Base-by-base conservation (phyloP, 2,113 vertebrate genomes). In the Etia nguti region DNA sequence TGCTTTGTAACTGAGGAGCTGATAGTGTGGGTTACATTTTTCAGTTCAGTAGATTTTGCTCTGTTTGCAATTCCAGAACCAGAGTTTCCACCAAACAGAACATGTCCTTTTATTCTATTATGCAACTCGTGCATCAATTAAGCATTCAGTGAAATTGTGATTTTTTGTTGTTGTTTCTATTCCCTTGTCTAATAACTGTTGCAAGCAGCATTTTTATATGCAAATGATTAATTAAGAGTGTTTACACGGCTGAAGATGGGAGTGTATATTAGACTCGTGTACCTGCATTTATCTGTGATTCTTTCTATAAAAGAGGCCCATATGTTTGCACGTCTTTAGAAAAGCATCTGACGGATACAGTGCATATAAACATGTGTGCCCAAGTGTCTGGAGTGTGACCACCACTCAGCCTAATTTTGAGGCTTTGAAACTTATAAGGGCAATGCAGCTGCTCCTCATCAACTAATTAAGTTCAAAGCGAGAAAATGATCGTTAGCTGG, bases 391-490 rank as follows among this genome's bases (percentile, higher is more conserved):
- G 18, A 85, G 29, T 18, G 15, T 26, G 46, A 24, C 70, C 31
- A 34, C 36, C 9, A 18, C 26, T 86, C 73, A 10, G 16, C 31
- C 11, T 15, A 10, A 68, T 31, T 46, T 10, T 48, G 50, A 81
- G 50, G 38, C 46, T 59, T 75, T 81, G 73, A 79, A 52, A 22
- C 29, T 10, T 34, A 26, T 5, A 41, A 3, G 20, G 9, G 68
- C 52, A 68, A 57, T 16, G 41, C 86, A 89, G 81, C 62, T 82
- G 83, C 79, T 84, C 12, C 52, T 84, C 80, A 34, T 81, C 68
- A 43, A 34, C 46, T 85, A 65, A 86, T 90, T 84, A 86, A 88
- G 85, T 88, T 92, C 92, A 93, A 92, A 92, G 83, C 16, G 54
- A 86, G 81, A 73, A 86, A 81, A 89, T 6, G 62, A 86, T 89